A percentile compares a stretch with the other conserved stretches of the same genome.
phyloP scores from a whole-genome alignment of 2,113 vertebrate species.

The Brevimyrus niger region DNA sequence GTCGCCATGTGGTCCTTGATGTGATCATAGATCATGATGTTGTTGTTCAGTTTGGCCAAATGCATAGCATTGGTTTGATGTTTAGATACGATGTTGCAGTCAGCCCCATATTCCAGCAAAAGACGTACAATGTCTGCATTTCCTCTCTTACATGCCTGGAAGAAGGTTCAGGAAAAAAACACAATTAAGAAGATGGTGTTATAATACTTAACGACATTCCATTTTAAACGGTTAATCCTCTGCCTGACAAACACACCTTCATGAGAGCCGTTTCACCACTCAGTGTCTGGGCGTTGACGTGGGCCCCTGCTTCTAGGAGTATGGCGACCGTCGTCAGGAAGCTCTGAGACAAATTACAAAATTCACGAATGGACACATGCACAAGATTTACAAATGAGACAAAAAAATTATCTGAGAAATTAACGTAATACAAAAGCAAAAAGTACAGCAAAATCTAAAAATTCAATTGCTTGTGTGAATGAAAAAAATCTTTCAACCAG shows the following conservation, averaged over 20 bases:
- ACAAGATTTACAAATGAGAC: not conserved
- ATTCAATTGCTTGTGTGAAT: not conserved
- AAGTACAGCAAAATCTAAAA: not conserved
- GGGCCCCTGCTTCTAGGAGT: constrained; percentile 87
- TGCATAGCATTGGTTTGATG: constrained; percentile 82
- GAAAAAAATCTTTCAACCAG: not conserved
- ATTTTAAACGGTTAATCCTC: not conserved
- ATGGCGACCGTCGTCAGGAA: constrained; percentile 89
- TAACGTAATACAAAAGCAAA: not conserved
- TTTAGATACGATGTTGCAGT: constrained; percentile 90
- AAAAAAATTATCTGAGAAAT: not conserved
- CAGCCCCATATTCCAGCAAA: constrained; percentile 85
- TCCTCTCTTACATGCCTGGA: constrained; percentile 88
- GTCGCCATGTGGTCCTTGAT: constrained; percentile 77
- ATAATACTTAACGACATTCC: not conserved
- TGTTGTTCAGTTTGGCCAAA: constrained; percentile 86
- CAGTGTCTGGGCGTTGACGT: constrained; percentile 79
- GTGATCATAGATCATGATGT: constrained; percentile 75
- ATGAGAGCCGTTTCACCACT: constrained; percentile 88
- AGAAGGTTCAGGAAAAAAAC: not conserved
- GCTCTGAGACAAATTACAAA: constrained; percentile 60
- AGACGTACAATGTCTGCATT: constrained; percentile 87
- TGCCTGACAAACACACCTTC: constrained; percentile 66
- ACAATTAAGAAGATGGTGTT: not conserved
- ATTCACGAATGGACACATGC: not conserved